Base-by-base conservation (phyloP, 92 coral and sea anemone species). In the Isaurus tuberculatus region DNA sequence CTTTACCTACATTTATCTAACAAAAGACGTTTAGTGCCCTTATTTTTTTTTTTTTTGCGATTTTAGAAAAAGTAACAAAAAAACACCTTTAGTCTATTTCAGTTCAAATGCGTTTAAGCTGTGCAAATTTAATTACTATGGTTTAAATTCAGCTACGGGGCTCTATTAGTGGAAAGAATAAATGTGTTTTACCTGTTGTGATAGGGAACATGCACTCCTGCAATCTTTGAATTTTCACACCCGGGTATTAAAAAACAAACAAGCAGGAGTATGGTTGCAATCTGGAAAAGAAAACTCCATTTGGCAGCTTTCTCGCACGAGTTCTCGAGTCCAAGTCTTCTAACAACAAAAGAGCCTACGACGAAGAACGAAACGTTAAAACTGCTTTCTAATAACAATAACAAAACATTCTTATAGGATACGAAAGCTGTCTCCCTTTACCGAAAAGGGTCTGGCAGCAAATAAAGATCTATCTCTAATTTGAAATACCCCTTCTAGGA, bases 301-400 rank as follows among this genome's bases (percentile, higher is more conserved):
- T 51, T 74, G 46, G 80, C 80, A 32, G 80, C 80, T 74, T 74
- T 74, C 22, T 53, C 60, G 7, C 80, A 74, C 8, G 80, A 74
- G n/a, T 53, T 32, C 28, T 51, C 51, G 13, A 74, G 29, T 26
- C 65, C 80, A 29, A 74, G 66, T 74, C 66, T 74, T 74, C 25
- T 74, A 22, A 53, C 48, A 31, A 74, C 46, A 17, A 74, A 30
- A 15, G 80, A 74, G 20, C 80, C 80, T 74, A 44, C 44, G 51
- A 44, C 4, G 22, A 0, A 19, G 32, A 15, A 31, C 5, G 4
- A 16, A 32, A 16, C 22, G 2, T 25, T 63, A 63, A 19, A 5
- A 23, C 9, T 63, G 25, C 29, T 25, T 63, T 63, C 14, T 63
- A 53, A 40, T 13, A 40, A 40, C 0, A 17, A 5, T 22, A 7